These are phyloP conservation scores for Clinocottus analis DNA, from an alignment of 2,113 vertebrate species.

Conservation along the genomic window DNA sequence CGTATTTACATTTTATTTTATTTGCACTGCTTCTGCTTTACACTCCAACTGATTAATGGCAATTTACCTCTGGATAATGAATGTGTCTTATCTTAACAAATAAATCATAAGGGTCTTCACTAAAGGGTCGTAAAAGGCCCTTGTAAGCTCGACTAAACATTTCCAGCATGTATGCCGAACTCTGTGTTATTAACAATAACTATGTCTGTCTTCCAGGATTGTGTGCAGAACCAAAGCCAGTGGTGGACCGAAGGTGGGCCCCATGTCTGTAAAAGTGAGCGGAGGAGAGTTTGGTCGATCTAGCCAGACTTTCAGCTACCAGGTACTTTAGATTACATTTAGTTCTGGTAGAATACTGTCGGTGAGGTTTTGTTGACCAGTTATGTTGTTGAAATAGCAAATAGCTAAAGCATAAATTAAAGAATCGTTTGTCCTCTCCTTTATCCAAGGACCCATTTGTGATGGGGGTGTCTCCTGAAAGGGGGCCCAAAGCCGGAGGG, in stretches of 20 bases:
- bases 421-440: not conserved
- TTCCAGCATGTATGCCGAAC: not conserved
- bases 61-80: not conserved
- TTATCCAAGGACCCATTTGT: constrained; percentile 89
- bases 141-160: not conserved
- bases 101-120: not conserved
- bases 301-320: constrained; percentile 90
- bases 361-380: not conserved
- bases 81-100: not conserved
- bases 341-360: not conserved
- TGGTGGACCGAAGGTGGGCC: constrained; percentile 82
- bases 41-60: not conserved
- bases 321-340: constrained; percentile 81
- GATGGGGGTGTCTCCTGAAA: constrained; percentile 86
- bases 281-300: constrained; percentile 89
- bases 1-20: not conserved
- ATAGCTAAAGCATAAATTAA: not conserved
- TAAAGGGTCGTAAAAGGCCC: not conserved
- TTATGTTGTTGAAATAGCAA: not conserved
- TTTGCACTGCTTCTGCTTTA: not conserved
- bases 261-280: constrained; percentile 87
- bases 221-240: constrained; percentile 89
- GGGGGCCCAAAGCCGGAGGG: constrained; percentile 92
- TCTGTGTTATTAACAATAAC: not conserved
- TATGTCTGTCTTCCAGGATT: constrained; percentile 83